Conservation (phyloP, 2,888 invertebrate genomes). For the Drosophila hawaiiensis region DNA sequence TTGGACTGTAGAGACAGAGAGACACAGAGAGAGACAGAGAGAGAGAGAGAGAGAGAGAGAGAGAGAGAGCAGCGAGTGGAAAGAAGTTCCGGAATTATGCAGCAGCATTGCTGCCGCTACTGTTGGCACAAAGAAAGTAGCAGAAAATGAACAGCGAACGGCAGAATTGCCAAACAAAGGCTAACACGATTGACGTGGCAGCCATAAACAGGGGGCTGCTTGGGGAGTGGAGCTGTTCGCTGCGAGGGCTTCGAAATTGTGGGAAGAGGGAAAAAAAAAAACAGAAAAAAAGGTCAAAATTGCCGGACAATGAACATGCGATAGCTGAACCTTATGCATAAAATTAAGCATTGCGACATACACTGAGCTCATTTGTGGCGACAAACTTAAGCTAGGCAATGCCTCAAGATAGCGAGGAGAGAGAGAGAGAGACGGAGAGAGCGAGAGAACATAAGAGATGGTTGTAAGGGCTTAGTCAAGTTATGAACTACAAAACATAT, state of each 20-base stretch:
- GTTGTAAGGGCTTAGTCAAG: neutral
- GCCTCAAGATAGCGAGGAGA: neutral
- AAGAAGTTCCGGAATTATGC: conserved; percentile 38
- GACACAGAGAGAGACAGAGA: conserved; percentile 11
- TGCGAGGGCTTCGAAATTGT: neutral
- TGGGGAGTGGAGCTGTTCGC: neutral
- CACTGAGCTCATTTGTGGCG: neutral
- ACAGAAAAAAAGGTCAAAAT: conserved; percentile 27
- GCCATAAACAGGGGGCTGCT: neutral
- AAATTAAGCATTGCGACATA: neutral
- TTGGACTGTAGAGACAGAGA: conserved; percentile 10
- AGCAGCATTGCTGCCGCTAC: conserved; percentile 13
- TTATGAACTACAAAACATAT: neutral
- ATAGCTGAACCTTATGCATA: conserved; percentile 8
- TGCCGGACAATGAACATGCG: conserved; percentile 34
- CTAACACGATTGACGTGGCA: conserved; percentile 60
- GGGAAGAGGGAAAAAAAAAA: neutral
- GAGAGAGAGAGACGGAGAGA: too few relatives aligned
- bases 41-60: conserved; percentile 13
- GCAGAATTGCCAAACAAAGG: conserved; percentile 73
- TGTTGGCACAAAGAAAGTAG: conserved; percentile 52
- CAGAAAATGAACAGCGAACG: conserved; percentile 67
- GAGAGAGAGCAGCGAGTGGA: conserved; percentile 13
- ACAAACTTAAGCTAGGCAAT: neutral
- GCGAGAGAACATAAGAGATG: neutral